Base-by-base conservation (phyloP, 1,140 invertebrate species). In the Hermetia illucens region DNA sequence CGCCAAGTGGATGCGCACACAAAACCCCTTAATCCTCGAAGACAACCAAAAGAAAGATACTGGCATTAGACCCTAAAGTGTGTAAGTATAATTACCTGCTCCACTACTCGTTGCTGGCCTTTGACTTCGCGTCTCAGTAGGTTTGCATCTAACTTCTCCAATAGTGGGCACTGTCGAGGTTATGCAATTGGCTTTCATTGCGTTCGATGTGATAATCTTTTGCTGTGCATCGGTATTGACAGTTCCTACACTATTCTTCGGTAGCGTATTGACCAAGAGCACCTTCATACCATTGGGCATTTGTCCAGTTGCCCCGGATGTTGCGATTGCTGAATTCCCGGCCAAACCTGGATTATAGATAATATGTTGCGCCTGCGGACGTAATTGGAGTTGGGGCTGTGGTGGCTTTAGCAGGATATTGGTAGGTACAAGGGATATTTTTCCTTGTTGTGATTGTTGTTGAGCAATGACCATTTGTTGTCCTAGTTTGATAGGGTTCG, bases 351-450 rank as follows among this genome's bases (percentile, higher is more conserved):
- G 48, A 43, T 24, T 19, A 5, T 19, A 13, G 16, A 32, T 32
- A 32, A 8, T 9, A 32, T 8, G 6, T 8, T 24, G 27, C 13
- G 15, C 18, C 8, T 21, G 40, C 25, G 2, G 39, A 4, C n/a
- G 24, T 15, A 27, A 18, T 31, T 15, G 24, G 16, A 42, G 12
- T 35, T 27, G 4, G 9, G 5, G 30, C 17, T 32, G 30, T 32
- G 24, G n/a, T 16, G 53, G 55, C 34, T 59, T 56, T 48, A 59
- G 49, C 3, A 59, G 43, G 27, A 59, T 55, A 32, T 59, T 59
- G 1, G 56, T 58, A 15, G 56, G 56, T 27, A 59, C 56, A 36
- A 59, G 19, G 1, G 56, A 59, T 17, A 59, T 58, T 36, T 58
- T 58, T 9, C 24, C 24, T 2, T 46, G 50, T 22, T 32, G 42